Percentiles rank a stretch among this genome's conserved stretches.
Evolutionary conservation across 2,888 invertebrate genomes (phyloP).

Genomic region (Mamestra brassicae): DNA sequence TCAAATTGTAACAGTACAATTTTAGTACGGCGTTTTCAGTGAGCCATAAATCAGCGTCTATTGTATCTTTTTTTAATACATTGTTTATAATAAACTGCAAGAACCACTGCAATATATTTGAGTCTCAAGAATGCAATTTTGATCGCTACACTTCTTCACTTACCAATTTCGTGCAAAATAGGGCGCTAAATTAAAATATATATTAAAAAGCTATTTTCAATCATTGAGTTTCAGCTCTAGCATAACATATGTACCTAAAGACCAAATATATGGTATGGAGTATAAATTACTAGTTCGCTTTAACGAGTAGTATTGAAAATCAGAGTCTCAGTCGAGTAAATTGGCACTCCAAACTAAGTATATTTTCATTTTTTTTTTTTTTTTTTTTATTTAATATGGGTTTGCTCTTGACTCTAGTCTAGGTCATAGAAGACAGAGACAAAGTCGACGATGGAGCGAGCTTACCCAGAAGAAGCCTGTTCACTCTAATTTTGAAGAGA

Average conservation of each 20-base stretch:
- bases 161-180: not conserved
- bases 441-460: no score
- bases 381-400: no score
- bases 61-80: no score
- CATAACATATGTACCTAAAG: not conserved
- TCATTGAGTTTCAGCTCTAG: not conserved
- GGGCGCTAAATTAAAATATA: not conserved
- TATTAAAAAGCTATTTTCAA: not conserved
- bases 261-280: not conserved
- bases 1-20: no score
- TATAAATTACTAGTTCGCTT: not conserved
- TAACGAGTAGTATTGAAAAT: constrained; percentile 1
- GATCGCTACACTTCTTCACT: not conserved
- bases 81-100: not conserved
- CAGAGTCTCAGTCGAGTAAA: constrained; percentile 10
- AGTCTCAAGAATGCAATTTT: not conserved
- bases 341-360: constrained; percentile 1
- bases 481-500: no score
- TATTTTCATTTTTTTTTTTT: constrained; percentile 22
- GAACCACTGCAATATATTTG: not conserved
- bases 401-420: no score
- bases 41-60: no score
- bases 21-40: no score
- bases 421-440: no score
- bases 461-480: no score